Base-by-base conservation (phyloP, 2,113 vertebrate species). In the Corythaixoides concolor region DNA sequence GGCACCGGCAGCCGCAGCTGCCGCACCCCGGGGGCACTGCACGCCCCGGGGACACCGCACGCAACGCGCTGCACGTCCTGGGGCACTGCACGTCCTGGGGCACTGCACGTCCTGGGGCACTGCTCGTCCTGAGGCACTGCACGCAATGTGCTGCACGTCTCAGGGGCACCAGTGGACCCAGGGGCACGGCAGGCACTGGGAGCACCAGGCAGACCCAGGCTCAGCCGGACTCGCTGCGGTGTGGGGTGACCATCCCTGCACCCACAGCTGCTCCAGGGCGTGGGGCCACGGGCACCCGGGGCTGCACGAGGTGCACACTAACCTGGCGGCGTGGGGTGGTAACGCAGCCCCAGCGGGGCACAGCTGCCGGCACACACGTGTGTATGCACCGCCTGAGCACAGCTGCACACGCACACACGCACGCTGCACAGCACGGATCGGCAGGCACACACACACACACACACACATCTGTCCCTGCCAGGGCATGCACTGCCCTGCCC, bases 1-100 rank as follows among this genome's bases (percentile, higher is more conserved):
- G 6, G 94, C 94, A 88, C 93, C 74, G 91, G 69, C n/a, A 82
- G 75, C 83, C 33, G 75, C 96, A 96, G 95, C 93, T 95, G 96
- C 93, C 30, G 58, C 39, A 18, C 22, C 80, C 88, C 26, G n/a
- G 63, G 47, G 68, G 45, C 69, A 85, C 41, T 6, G 2, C 37
- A 15, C 18, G 17, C n/a, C n/a, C n/a, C n/a, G n/a, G n/a, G n/a
- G n/a, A n/a, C n/a, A n/a, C n/a, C n/a, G n/a, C n/a, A n/a, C n/a
- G n/a, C n/a, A n/a, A n/a, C n/a, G 24, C 63, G 32, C 39, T 5
- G 63, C 39, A 32, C 30, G 13, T 23, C 79, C 90, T 24, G 30
- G 56, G 41, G 45, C 45, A 47, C 56, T 1, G 43, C 59, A 13
- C 33, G 6, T 15, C 52, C 81, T 6, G 20, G 45, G 68, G 45